These are phyloP conservation scores for Misgurnus mizolepis DNA, from an alignment of 2,113 vertebrate genomes.

Conservation along the genomic window DNA sequence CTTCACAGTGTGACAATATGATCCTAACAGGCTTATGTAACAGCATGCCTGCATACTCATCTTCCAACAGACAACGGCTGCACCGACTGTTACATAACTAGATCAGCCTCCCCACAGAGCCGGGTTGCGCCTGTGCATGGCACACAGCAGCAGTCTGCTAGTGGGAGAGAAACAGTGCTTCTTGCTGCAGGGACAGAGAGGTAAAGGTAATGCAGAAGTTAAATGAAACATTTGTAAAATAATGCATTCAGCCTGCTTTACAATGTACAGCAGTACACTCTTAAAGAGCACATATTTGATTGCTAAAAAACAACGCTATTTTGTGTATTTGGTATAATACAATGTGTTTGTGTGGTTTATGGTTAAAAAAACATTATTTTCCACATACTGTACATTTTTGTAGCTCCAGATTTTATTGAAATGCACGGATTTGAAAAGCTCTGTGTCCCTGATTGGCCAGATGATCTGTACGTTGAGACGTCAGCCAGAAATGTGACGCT, in stretches of 20 bases:
- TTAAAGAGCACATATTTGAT: no score
- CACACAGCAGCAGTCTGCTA: slow-evolving; percentile 12
- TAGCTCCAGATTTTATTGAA: no score
- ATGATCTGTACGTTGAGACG: no score
- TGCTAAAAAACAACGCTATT: no score
- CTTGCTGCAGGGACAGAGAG: slow-evolving; percentile 42
- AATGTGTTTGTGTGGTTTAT: no score
- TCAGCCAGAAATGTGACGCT: no score
- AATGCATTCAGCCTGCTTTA: not conserved
- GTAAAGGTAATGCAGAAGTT: slow-evolving; percentile 12
- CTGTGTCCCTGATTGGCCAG: no score
- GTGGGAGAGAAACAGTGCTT: slow-evolving; percentile 16
- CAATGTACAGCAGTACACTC: no score
- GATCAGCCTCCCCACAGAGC: slow-evolving; percentile 74
- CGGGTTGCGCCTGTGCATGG: slow-evolving; percentile 64
- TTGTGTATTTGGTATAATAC: no score
- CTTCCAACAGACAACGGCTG: slow-evolving; percentile 74
- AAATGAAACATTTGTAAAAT: slow-evolving; percentile 4
- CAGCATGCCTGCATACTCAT: slow-evolving; percentile 71
- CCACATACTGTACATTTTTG: no score
- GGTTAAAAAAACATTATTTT: no score
- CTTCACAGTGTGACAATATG: slow-evolving; percentile 71
- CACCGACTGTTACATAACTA: slow-evolving; percentile 77
- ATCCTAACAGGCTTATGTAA: slow-evolving; percentile 78
- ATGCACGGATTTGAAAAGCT: no score